These are phyloP conservation scores for Bemisia tabaci DNA, from an alignment of 1,140 invertebrate species.

Conservation along the genomic window DNA sequence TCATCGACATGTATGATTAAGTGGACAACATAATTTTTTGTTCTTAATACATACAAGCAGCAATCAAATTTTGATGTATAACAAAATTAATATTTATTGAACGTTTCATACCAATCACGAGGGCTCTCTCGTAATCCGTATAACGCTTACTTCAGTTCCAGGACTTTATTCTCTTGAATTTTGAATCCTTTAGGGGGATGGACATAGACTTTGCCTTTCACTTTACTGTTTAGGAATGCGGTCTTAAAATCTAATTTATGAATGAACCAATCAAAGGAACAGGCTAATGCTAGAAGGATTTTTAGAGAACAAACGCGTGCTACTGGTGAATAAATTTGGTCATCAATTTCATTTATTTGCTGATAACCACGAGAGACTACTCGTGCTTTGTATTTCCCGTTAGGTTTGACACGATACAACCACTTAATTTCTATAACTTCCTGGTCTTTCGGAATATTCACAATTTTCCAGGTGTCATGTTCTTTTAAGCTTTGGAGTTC, in stretches of 20 bases:
- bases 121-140: conserved; percentile 5
- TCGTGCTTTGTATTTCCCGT: conserved; percentile 5
- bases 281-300: background rate
- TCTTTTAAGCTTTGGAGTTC: conserved; percentile 8
- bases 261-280: background rate
- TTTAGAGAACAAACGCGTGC: conserved; percentile 1
- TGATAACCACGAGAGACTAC: conserved; percentile 9
- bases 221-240: conserved; percentile 2
- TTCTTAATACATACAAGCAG: conserved; percentile 1
- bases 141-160: conserved; percentile 4
- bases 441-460: background rate
- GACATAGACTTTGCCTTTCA: conserved; percentile 2
- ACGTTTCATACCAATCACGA: conserved; percentile 3
- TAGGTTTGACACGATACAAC: background rate
- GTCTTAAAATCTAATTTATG: conserved; percentile 2
- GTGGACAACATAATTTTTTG: background rate
- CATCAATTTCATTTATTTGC: conserved; percentile 6
- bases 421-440: conserved; percentile 8
- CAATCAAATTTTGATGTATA: conserved; percentile 4
- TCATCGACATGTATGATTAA: conserved; percentile 5
- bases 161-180: background rate
- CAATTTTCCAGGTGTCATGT: conserved; percentile 13
- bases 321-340: conserved; percentile 6
- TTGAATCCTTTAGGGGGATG: conserved; percentile 5
- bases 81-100: background rate